A percentile compares a stretch with the other conserved stretches of the same genome.
These are phyloP conservation scores for Cerastis rubricosa DNA, from an alignment of 2,888 invertebrate species.

Conservation along the genomic window DNA sequence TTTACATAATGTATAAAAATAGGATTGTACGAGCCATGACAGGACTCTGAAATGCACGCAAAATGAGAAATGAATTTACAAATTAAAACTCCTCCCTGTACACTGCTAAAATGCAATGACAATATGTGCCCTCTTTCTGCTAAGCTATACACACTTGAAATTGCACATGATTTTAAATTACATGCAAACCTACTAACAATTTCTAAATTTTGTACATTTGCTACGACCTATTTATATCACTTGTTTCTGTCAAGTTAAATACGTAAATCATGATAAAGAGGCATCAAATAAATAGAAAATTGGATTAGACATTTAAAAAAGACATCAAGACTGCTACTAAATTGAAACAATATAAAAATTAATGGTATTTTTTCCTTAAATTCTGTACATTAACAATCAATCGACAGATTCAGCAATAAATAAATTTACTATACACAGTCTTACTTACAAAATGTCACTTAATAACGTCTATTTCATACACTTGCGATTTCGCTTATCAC, in stretches of 20 bases:
- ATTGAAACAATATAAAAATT: slow-evolving; percentile 86
- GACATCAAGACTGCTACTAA: slow-evolving; percentile 83
- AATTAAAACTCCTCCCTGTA: slow-evolving; percentile 81
- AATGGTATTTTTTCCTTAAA: slow-evolving; percentile 82
- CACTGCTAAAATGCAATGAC: slow-evolving; percentile 90
- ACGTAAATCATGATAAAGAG: slow-evolving; percentile 76
- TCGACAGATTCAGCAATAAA: slow-evolving; percentile 87
- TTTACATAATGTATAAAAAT: slow-evolving; percentile 91
- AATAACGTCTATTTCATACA: slow-evolving; percentile 78
- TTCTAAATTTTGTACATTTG: slow-evolving; percentile 88
- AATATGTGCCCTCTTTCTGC: slow-evolving; percentile 79
- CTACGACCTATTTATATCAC: slow-evolving; percentile 87
- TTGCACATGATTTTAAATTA: slow-evolving; percentile 89
- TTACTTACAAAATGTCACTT: slow-evolving; percentile 86
- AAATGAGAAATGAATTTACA: slow-evolving; percentile 87
- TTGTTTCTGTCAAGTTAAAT: slow-evolving; percentile 83
- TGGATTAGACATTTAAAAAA: slow-evolving; percentile 78
- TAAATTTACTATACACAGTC: slow-evolving; percentile 89
- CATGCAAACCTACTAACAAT: slow-evolving; percentile 87
- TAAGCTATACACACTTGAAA: slow-evolving; percentile 84
- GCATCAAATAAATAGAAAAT: slow-evolving; percentile 85
- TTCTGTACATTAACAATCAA: slow-evolving; percentile 87
- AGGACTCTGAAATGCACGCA: slow-evolving; percentile 88
- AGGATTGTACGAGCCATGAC: slow-evolving; percentile 88
- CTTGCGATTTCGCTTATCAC: slow-evolving; percentile 88